Evolutionary conservation across 2,113 vertebrate species (phyloP), one percentile per base, ranked within the genome.

Genomic region (Phasianus colchicus): DNA sequence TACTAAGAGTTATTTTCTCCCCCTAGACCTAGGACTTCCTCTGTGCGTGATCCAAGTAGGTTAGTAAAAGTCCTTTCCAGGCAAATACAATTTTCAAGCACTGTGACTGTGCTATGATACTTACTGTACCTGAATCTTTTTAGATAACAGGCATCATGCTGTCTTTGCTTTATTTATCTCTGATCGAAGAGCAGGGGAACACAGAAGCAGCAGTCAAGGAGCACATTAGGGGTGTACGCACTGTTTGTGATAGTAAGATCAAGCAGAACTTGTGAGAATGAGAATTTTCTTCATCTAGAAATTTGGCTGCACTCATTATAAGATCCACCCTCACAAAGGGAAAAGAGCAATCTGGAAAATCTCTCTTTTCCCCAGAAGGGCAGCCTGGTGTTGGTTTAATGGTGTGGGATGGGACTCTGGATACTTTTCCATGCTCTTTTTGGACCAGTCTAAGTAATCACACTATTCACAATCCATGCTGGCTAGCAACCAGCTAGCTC

Each of bases 91-190:
- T 96, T 96, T 97, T 96, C 89, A 96, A 95, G 93, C 43, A 13
- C 58, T 7, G 61, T 94, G 94, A 96, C 86, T 96, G 94, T 96
- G 86, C 66, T 96, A 96, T 92, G 88, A 95, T 96, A 97, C 86
- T 79, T 86, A 54, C 67, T 94, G 75, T 96, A 97, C 96, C 96
- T 96, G 96, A 96, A 96, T 95, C 95, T 86, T 97, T 97, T 96
- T 77, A 96, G 97, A 97, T 96, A 97, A 96, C 89, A 92, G 83
- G 92, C 86, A 77, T 92, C 91, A 94, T 92, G 95, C 94, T 96
- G 90, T 72, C 88, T 96, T 94, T 96, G 29, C 4, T 96, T 92
- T 90, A 95, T 97, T 96, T 93, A 95, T 95, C 93, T 92, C 72
- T 88, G 93, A 96, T 96, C 27, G 94, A 94, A 94, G 94, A 96